Conservation (phyloP, 1,140 invertebrate species). For the Rhopalosiphum padi region DNA sequence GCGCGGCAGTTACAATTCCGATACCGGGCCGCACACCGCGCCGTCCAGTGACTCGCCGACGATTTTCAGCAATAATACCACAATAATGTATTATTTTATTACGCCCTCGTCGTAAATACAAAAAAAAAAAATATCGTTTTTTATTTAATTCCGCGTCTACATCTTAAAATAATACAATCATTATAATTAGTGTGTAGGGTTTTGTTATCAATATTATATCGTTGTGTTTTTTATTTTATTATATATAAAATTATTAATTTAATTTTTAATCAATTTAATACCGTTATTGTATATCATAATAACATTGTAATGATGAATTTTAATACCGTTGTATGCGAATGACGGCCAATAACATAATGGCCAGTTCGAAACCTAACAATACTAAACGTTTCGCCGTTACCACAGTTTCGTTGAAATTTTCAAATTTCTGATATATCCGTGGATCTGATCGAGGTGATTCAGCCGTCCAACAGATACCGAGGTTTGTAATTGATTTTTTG, state of each 20-base stretch:
- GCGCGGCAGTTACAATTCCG: constrained; percentile 35
- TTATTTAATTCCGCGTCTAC: background rate
- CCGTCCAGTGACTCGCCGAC: background rate
- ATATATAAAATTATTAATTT: background rate
- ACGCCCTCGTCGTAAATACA: too few species aligned
- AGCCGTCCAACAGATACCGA: background rate
- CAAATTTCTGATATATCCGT: background rate
- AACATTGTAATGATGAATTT: too few species aligned
- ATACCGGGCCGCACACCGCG: background rate
- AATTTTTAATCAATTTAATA: background rate
- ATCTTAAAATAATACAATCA: background rate
- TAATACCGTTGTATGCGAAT: background rate
- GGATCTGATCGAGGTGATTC: background rate
- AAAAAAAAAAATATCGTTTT: background rate
- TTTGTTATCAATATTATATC: background rate
- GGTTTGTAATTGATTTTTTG: background rate
- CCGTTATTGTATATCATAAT: background rate
- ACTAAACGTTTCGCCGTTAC: background rate
- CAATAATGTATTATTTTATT: background rate
- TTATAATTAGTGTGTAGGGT: background rate
- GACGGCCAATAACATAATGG: background rate
- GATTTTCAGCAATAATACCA: background rate
- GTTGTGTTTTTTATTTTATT: background rate
- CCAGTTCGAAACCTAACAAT: background rate
- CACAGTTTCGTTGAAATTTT: background rate